A percentile compares a stretch with the other conserved stretches of the same genome.
Evolutionary conservation across 2,113 vertebrate species (phyloP).

Genomic region (Ochotona princeps): DNA sequence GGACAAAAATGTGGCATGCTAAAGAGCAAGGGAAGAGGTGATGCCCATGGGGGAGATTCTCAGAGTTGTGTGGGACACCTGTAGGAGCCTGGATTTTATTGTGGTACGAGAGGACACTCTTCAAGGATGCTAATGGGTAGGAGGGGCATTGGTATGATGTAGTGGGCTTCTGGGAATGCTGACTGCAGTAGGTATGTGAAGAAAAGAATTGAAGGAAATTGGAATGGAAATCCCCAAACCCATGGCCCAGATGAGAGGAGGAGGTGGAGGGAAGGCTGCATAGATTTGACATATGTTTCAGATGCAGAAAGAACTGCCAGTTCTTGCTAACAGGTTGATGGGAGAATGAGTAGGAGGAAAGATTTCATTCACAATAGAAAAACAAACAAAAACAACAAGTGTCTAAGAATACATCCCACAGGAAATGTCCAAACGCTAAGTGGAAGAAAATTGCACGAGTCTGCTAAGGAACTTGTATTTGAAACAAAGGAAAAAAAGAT

Average conservation of each 20-base stretch:
- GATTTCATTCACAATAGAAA: constrained; percentile 57
- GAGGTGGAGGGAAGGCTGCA: rapidly evolving
- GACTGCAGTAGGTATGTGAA: not conserved
- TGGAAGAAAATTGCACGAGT: constrained; percentile 9
- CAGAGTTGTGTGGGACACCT: not conserved
- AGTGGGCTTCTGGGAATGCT: not conserved
- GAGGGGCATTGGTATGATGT: not conserved
- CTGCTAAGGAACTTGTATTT: not conserved
- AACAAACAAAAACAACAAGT: constrained; percentile 61
- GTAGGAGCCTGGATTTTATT: not conserved
- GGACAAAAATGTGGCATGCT: rapidly evolving
- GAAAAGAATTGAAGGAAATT: not conserved
- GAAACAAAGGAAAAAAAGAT: not conserved
- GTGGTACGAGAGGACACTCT: not conserved
- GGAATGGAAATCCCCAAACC: not conserved
- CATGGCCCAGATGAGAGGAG: not conserved
- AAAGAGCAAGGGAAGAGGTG: not conserved
- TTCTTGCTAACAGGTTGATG: constrained; percentile 39
- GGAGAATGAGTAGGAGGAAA: constrained; percentile 47
- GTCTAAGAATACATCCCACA: constrained; percentile 34
- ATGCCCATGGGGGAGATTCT: rapidly evolving
- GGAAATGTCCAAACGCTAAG: constrained; percentile 34
- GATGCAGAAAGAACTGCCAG: not conserved
- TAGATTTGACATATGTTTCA: not conserved
- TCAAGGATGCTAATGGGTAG: not conserved